phyloP scores from a whole-genome alignment of 2,797 vertebrate genomes.

The Platyrinchus mystaceus region DNA sequence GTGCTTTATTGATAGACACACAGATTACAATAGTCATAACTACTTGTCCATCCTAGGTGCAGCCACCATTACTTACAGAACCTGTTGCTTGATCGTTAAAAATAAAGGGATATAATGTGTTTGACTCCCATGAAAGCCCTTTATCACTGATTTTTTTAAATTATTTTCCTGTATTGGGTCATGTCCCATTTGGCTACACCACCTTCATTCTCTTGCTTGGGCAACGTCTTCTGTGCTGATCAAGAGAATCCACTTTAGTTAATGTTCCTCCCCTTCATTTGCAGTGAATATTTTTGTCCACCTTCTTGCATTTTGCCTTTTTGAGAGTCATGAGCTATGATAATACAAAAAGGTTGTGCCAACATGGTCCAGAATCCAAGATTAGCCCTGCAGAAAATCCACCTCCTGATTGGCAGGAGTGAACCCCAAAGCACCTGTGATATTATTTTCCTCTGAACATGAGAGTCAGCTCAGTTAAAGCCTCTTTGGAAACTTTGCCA shows the following conservation, averaged over 20 bases:
- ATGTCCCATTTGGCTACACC: not conserved
- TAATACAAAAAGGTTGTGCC: not conserved
- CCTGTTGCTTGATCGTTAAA: not conserved
- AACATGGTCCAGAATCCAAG: not conserved
- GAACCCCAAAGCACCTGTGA: not conserved
- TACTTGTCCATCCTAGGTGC: not conserved
- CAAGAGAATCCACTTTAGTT: not conserved
- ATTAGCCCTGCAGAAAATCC: conserved; percentile 51
- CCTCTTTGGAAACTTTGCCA: conserved; percentile 7
- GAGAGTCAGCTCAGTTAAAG: not conserved
- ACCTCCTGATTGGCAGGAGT: conserved; percentile 27
- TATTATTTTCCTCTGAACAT: conserved; percentile 30
- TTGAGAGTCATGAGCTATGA: not conserved
- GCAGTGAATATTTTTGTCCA: not conserved
- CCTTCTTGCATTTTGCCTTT: not conserved
- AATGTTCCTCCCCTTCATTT: not conserved
- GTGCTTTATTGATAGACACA: not conserved
- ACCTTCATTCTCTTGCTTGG: not conserved
- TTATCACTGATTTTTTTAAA: not conserved
- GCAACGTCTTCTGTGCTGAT: not conserved
- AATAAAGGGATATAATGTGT: not conserved
- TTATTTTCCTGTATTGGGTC: not conserved
- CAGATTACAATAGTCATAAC: not conserved
- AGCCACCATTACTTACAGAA: not conserved
- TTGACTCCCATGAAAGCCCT: not conserved